Conservation (phyloP, 2,113 vertebrate species). For the Climacteris rufus region DNA sequence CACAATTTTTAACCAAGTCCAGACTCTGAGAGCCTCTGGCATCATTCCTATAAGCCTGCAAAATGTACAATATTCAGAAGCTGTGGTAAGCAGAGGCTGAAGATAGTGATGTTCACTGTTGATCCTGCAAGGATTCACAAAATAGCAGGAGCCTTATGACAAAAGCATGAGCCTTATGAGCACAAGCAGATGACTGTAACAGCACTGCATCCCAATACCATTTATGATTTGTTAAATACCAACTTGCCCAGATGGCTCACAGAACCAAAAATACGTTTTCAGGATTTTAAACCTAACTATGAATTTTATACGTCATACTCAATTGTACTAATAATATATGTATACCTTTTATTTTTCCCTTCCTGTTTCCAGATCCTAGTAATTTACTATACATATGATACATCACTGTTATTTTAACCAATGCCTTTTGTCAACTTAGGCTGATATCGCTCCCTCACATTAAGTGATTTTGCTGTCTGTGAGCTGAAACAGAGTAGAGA, state of each 20-base stretch:
- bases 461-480: background rate
- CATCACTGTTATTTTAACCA: background rate
- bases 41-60: background rate
- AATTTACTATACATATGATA: background rate
- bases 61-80: constrained; percentile 5
- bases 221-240: background rate
- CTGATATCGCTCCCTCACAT: background rate
- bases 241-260: background rate
- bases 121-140: background rate
- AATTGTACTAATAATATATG: background rate
- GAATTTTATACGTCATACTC: background rate
- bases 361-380: background rate
- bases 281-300: background rate
- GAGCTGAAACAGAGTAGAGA: background rate
- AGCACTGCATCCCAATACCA: background rate
- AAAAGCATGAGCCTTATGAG: constrained; percentile 45
- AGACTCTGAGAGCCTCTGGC: constrained; percentile 12
- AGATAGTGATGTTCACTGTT: background rate
- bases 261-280: background rate
- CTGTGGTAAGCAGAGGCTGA: background rate
- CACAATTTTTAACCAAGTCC: constrained; percentile 19
- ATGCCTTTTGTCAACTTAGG: background rate
- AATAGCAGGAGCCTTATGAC: constrained; percentile 24
- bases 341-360: background rate
- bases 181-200: constrained; percentile 31